Base-by-base conservation (phyloP, 2,888 invertebrate species). In the Gymnocheta viridis region DNA sequence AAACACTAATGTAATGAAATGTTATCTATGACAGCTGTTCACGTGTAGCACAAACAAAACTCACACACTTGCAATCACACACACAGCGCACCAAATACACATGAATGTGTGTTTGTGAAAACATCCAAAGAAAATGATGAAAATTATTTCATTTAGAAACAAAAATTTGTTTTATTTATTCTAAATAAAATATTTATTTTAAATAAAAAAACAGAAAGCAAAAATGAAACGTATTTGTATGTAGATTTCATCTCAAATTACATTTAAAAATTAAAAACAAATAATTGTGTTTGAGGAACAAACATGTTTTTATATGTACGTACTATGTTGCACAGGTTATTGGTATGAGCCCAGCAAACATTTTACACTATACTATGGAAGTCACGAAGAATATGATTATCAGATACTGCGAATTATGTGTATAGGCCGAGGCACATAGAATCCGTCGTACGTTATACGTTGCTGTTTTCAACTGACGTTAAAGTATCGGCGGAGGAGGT, bases 21-120 rank as follows among this genome's bases (percentile, higher is more conserved):
- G 77, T 58, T 66, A 69, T 70, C 73, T 64, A 9, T 58, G 82
- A 64, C 85, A 83, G 81, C 81, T 85, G 85, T 67, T 70, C 80
- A 77, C 82, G 80, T 77, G 72, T 27, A 77, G 54, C 54, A 74
- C 22, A 66, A 58, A 67, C 19, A 54, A 24, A 17, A 17, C n/a
- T 12, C 6, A 51, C 29, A 17, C 4, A 54, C 29, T 41, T 44
- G 29, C 19, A 19, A 54, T n/a, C 58, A 47, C 44, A 72, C 14
- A 60, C n/a, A n/a, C n/a, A n/a, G n/a, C n/a, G n/a, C n/a, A n/a
- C n/a, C n/a, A n/a, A n/a, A n/a, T 56, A 22, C 41, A 44, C 1
- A 58, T 4, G 49, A 4, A 29, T 44, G 41, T 19, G 9, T 6
- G 12, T 58, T 72, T 32, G 56, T n/a, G n/a, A 80, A 72, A 72